phyloP scores from a whole-genome alignment of 2,113 vertebrate genomes.

The Bostrychus sinensis region DNA sequence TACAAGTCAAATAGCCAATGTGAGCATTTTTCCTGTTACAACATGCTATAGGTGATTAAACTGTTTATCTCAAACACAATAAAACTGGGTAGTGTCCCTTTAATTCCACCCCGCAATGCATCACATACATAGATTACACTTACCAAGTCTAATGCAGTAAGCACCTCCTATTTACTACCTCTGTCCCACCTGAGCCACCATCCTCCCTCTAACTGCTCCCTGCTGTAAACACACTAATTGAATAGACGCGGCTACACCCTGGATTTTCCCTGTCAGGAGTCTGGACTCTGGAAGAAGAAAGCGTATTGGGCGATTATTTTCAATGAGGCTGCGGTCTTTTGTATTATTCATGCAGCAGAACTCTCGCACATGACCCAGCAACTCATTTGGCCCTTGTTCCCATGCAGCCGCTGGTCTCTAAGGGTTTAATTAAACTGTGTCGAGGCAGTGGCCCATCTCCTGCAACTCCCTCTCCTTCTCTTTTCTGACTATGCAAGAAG shows the following conservation, averaged over 20 bases:
- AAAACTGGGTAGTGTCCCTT: background rate
- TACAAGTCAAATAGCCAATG: no score
- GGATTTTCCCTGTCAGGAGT: slow-evolving; percentile 47
- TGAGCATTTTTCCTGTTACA: no score
- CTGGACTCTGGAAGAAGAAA: slow-evolving; percentile 42
- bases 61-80: background rate
- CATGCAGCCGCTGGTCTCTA: slow-evolving; percentile 65
- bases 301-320: slow-evolving; percentile 62
- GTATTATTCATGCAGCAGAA: slow-evolving; percentile 75
- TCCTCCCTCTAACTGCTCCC: slow-evolving; percentile 6
- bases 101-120: background rate
- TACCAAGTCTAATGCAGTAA: background rate
- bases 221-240: slow-evolving; percentile 18
- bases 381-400: slow-evolving; percentile 71
- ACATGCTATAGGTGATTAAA: no score
- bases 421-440: slow-evolving; percentile 76
- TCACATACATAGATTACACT: background rate
- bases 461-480: slow-evolving; percentile 42
- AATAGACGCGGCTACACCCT: slow-evolving; percentile 28
- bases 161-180: background rate
- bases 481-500: slow-evolving; percentile 36
- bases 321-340: slow-evolving; percentile 68
- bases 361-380: slow-evolving; percentile 68
- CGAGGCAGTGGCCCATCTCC: slow-evolving; percentile 63
- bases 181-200: slow-evolving; percentile 12